These are phyloP conservation scores for Spilarctia lutea DNA, from an alignment of 2,888 invertebrate species.

Conservation along the genomic window DNA sequence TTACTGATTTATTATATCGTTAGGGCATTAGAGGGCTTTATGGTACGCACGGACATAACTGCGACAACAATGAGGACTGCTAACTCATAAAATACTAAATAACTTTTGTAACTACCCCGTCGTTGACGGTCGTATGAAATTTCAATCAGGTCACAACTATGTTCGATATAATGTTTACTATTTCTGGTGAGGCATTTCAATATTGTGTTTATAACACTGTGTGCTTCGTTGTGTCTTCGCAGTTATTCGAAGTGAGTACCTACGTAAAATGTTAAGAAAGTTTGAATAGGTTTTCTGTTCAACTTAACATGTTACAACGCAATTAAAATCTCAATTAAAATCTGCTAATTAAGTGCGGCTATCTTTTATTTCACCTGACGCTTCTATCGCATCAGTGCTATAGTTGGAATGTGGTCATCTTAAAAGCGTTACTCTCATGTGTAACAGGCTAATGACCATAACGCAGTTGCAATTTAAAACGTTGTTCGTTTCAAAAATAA, in stretches of 20 bases:
- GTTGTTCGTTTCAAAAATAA: background rate
- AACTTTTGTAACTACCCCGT: conserved; percentile 64
- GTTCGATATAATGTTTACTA: conserved; percentile 15
- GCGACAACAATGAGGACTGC: conserved; percentile 64
- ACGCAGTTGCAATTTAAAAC: background rate
- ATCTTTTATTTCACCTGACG: background rate
- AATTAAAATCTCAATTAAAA: background rate
- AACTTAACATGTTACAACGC: background rate
- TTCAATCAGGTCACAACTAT: conserved; percentile 62
- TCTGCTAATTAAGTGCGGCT: background rate
- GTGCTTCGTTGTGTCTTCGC: no score
- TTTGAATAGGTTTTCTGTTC: background rate
- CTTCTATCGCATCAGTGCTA: background rate
- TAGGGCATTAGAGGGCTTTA: conserved; percentile 64
- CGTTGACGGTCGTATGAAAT: conserved; percentile 60
- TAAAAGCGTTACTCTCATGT: background rate
- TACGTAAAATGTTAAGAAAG: background rate
- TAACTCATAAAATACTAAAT: conserved; percentile 70
- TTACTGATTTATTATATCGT: conserved; percentile 61
- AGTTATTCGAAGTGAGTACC: no score
- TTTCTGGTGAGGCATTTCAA: background rate
- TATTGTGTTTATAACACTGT: background rate
- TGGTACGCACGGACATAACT: conserved; percentile 62
- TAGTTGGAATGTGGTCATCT: background rate
- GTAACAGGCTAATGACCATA: background rate